These are phyloP conservation scores for Drosophila pseudotalamancana DNA, from an alignment of 2,888 invertebrate genomes.

Conservation along the genomic window DNA sequence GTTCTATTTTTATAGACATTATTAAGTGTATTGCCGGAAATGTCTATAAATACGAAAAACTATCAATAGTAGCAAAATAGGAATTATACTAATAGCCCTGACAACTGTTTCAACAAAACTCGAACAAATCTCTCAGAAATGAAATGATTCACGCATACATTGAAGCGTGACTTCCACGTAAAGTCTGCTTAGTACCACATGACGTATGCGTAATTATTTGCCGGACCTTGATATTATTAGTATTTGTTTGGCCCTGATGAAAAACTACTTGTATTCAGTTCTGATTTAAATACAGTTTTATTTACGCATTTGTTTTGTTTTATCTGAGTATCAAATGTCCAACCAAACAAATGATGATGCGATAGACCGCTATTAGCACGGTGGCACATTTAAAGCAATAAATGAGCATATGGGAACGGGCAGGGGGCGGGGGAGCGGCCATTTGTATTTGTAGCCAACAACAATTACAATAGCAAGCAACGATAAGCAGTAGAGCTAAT, in stretches of 20 bases:
- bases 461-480: constrained; percentile 11
- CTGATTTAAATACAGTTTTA: neutral
- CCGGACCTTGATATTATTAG: neutral
- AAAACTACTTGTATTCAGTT: neutral
- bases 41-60: neutral
- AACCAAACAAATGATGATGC: neutral
- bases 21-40: no score
- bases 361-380: neutral
- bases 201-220: constrained; percentile 2
- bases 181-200: neutral
- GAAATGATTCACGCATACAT: neutral
- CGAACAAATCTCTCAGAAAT: neutral
- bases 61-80: neutral
- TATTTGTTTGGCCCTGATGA: no score
- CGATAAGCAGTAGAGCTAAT: constrained; percentile 49
- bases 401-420: no score
- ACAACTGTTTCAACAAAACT: neutral
- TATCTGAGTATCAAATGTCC: neutral
- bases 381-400: no score
- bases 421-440: no score
- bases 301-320: neutral
- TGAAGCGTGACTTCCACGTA: neutral
- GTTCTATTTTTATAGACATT: no score
- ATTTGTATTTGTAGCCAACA: constrained; percentile 13
- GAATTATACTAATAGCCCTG: neutral